A percentile compares a stretch with the other conserved stretches of the same genome.
Conservation (phyloP, 2,888 invertebrate genomes). For the Acleris literana region DNA sequence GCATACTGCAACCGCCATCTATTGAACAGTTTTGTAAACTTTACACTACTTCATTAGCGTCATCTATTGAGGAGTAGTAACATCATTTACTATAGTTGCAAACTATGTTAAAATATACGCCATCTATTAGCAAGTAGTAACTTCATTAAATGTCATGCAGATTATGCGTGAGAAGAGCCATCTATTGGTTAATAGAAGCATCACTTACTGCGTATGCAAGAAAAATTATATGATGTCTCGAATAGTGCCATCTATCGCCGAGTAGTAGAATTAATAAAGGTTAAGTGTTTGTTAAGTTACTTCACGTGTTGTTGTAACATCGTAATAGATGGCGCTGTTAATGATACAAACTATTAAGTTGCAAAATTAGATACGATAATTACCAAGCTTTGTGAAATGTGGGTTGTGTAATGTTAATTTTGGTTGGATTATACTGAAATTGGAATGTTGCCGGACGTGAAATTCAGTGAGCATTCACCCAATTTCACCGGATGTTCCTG, state of each 20-base stretch:
- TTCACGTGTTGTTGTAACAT: too few species aligned
- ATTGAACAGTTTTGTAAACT: neutral
- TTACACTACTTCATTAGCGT: neutral
- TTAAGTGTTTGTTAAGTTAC: too few species aligned
- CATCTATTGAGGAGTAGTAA: constrained; percentile 7
- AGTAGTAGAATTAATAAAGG: too few species aligned
- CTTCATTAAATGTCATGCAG: too few species aligned
- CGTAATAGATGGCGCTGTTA: too few species aligned
- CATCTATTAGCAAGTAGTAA: too few species aligned
- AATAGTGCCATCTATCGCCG: neutral
- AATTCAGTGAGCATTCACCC: neutral
- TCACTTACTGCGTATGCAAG: too few species aligned
- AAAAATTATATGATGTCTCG: too few species aligned
- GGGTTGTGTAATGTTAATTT: neutral
- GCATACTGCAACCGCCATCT: constrained; percentile 9
- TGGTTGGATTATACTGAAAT: constrained; percentile 6
- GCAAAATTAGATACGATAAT: too few species aligned
- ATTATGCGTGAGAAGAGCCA: too few species aligned
- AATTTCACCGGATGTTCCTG: constrained; percentile 20
- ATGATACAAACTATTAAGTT: too few species aligned
- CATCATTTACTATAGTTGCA: neutral
- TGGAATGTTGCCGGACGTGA: constrained; percentile 30
- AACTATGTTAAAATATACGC: neutral
- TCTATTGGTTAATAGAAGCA: too few species aligned
- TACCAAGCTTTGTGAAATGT: neutral